Percentiles rank a stretch among this genome's conserved stretches.
Conservation (phyloP, 1,140 invertebrate species). For the Lerema accius region DNA sequence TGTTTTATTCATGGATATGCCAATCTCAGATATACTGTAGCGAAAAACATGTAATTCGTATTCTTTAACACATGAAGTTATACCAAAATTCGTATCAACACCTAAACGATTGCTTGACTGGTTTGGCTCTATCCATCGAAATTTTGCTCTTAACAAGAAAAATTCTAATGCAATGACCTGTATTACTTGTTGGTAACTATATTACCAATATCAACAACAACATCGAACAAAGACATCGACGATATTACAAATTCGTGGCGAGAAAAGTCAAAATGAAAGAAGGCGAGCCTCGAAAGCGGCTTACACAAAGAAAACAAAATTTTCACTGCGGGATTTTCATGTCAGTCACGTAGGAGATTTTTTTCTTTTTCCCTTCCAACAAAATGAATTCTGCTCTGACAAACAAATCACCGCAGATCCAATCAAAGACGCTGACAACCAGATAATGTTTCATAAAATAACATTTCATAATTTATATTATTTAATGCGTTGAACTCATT, state of each 20-base stretch:
- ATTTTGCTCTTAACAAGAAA: too few species aligned
- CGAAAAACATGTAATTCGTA: too few species aligned
- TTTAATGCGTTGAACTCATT: too few species aligned
- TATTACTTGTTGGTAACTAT: background rate
- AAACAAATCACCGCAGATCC: constrained; percentile 63
- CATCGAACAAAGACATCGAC: constrained; percentile 22
- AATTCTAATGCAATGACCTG: background rate
- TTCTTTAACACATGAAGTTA: too few species aligned
- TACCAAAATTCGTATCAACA: too few species aligned
- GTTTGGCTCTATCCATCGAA: too few species aligned
- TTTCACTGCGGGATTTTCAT: constrained; percentile 55
- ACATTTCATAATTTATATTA: too few species aligned
- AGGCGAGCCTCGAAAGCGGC: constrained; percentile 41
- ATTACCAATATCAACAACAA: constrained; percentile 26
- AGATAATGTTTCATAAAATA: constrained; percentile 29
- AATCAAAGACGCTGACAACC: constrained; percentile 53
- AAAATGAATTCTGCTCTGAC: constrained; percentile 58
- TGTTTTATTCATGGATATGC: too few species aligned
- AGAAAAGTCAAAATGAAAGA: constrained; percentile 19
- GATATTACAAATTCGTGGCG: constrained; percentile 26
- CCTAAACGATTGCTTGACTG: too few species aligned
- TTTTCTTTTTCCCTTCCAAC: constrained; percentile 40
- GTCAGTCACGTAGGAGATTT: constrained; percentile 62
- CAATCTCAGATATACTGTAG: too few species aligned
- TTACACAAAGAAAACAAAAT: constrained; percentile 60